A percentile compares a stretch with the other conserved stretches of the same genome.
Conservation (phyloP, 1,140 invertebrate species). For the Homalodisca vitripennis region DNA sequence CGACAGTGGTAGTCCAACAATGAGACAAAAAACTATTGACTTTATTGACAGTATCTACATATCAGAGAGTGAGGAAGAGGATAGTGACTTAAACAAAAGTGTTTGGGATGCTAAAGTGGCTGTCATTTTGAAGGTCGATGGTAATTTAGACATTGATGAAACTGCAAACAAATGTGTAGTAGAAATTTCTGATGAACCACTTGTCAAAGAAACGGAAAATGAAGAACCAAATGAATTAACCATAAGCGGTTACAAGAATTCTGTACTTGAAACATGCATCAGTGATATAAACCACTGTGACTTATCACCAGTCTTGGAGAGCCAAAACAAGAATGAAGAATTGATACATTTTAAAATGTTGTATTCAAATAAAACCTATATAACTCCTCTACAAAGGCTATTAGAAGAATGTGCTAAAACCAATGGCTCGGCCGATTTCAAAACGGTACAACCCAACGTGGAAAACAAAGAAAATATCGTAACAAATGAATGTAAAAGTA, state of each 20-base stretch:
- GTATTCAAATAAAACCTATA: not conserved
- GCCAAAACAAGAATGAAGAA: not conserved
- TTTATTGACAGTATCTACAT: constrained; percentile 10
- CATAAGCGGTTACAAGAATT: not conserved
- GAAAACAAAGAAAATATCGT: not conserved
- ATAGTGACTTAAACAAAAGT: not conserved
- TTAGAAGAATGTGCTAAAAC: not conserved
- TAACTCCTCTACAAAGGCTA: not conserved
- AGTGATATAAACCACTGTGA: not conserved
- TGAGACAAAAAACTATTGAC: not conserved
- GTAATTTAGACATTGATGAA: not conserved
- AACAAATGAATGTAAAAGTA: not conserved
- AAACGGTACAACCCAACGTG: not conserved
- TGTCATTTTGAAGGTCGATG: too few species aligned
- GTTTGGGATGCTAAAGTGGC: not conserved
- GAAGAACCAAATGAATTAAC: not conserved
- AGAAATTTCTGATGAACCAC: not conserved
- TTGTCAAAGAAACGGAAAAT: not conserved
- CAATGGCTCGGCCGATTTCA: not conserved
- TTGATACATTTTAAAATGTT: not conserved
- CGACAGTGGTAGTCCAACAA: not conserved
- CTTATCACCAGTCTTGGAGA: not conserved
- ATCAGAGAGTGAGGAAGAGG: constrained; percentile 1
- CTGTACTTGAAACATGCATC: not conserved
- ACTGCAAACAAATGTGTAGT: not conserved